Conservation (phyloP, 2,888 invertebrate genomes). For the Pristionchus maxplancki region DNA sequence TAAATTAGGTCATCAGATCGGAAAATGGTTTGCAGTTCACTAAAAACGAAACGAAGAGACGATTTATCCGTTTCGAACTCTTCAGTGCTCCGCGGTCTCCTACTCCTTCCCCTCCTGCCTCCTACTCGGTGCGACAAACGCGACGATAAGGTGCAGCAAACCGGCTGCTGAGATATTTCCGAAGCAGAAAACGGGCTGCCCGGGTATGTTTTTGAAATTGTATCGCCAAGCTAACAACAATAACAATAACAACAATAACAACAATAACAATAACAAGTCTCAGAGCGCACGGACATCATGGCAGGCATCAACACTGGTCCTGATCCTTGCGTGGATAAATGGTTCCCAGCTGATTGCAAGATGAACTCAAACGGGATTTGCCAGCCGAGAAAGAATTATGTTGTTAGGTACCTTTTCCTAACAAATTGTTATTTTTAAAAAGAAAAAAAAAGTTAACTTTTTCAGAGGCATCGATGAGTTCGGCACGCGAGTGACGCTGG, state of each 20-base stretch:
- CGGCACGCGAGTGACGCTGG: background rate
- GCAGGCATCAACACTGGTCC: background rate
- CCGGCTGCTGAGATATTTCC: background rate
- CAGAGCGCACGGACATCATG: background rate
- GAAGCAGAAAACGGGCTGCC: background rate
- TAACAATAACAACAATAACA: too few relatives aligned
- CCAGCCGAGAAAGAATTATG: too few relatives aligned
- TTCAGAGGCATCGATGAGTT: background rate
- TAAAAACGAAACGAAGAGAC: too few relatives aligned
- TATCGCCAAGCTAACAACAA: too few relatives aligned
- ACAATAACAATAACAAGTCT: background rate
- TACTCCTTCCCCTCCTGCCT: background rate
- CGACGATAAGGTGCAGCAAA: background rate
- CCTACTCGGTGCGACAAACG: background rate
- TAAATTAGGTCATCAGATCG: too few relatives aligned
- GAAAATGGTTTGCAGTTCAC: too few relatives aligned
- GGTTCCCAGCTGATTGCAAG: too few relatives aligned
- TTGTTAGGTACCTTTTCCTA: too few relatives aligned
- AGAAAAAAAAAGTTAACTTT: background rate
- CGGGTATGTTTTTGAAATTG: background rate
- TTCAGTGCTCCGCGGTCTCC: background rate
- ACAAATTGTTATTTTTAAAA: too few relatives aligned
- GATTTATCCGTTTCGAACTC: too few relatives aligned
- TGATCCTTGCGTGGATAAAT: background rate
- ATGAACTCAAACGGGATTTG: too few relatives aligned